Evolutionary conservation across 1,140 invertebrate genomes (phyloP).

Genomic region (Chrysomallon squamiferum): DNA sequence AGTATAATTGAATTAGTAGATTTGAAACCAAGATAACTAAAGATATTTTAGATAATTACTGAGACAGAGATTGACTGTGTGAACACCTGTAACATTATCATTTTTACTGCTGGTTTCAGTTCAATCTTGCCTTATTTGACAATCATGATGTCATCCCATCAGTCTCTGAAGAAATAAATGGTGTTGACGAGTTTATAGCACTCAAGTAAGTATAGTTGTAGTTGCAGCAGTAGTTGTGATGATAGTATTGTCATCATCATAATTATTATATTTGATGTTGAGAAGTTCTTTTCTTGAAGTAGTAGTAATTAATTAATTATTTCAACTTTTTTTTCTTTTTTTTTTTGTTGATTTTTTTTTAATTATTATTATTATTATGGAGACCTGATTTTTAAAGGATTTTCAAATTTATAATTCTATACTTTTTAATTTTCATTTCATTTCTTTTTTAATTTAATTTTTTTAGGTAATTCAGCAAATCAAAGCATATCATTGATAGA

Average conservation of each 20-base stretch:
- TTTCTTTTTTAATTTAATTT: neutral
- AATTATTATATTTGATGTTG: neutral
- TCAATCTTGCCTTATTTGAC: neutral
- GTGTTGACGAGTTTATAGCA: neutral
- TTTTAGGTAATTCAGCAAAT: neutral
- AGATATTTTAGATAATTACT: neutral
- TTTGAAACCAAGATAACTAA: no score
- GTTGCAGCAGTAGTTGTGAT: no score
- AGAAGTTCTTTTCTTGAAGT: neutral
- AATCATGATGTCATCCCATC: neutral
- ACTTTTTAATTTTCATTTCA: neutral
- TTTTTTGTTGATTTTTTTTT: neutral
- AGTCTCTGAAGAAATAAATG: neutral
- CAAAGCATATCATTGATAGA: neutral
- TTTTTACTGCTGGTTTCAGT: neutral
- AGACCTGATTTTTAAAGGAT: no score
- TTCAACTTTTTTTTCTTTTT: neutral
- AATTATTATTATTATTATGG: neutral
- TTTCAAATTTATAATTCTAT: no score
- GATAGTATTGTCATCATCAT: neutral
- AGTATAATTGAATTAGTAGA: no score
- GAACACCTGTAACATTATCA: neutral
- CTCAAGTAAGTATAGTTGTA: constrained; percentile 10
- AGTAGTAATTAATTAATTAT: neutral
- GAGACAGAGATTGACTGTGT: neutral